Evolutionary conservation across 2,113 vertebrate genomes (phyloP).

Genomic region (Nerophis lumbriciformis): DNA sequence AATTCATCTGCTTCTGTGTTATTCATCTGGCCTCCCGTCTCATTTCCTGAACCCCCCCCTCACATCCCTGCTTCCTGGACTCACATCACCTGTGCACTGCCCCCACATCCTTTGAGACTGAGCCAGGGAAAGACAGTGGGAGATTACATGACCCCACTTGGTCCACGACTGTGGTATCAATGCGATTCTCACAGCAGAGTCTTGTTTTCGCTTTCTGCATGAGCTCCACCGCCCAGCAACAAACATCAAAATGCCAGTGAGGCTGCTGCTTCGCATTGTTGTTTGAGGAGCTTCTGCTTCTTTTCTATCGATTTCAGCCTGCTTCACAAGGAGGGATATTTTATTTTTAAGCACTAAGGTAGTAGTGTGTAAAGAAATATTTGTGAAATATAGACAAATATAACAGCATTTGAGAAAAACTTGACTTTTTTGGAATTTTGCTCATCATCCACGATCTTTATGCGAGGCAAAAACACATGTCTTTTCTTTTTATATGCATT

Average conservation of each 20-base stretch:
- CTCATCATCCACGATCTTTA: no score
- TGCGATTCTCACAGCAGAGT: constrained; percentile 18
- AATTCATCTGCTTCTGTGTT: constrained; percentile 20
- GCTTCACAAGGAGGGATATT: background rate
- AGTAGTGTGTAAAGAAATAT: background rate
- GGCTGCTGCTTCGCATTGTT: constrained; percentile 20
- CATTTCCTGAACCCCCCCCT: constrained; percentile 27
- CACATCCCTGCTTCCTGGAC: constrained; percentile 17
- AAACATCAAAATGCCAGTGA: constrained; percentile 16
- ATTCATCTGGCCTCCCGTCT: constrained; percentile 31
- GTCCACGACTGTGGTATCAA: constrained; percentile 36
- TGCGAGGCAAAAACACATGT: background rate
- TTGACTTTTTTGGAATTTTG: no score
- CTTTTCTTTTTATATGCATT: background rate
- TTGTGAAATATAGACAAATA: no score
- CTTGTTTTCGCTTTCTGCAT: constrained; percentile 26
- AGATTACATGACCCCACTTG: constrained; percentile 41
- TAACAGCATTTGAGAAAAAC: no score
- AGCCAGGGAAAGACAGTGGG: constrained; percentile 29
- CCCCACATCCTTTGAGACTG: constrained; percentile 33
- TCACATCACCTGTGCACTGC: constrained; percentile 42
- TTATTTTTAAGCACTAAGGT: background rate
- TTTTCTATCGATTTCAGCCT: constrained; percentile 1
- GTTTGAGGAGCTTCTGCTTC: constrained; percentile 11
- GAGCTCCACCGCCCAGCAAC: constrained; percentile 10